Base-by-base conservation (phyloP, 2,113 vertebrate species). In the Clarias macrocephalus region DNA sequence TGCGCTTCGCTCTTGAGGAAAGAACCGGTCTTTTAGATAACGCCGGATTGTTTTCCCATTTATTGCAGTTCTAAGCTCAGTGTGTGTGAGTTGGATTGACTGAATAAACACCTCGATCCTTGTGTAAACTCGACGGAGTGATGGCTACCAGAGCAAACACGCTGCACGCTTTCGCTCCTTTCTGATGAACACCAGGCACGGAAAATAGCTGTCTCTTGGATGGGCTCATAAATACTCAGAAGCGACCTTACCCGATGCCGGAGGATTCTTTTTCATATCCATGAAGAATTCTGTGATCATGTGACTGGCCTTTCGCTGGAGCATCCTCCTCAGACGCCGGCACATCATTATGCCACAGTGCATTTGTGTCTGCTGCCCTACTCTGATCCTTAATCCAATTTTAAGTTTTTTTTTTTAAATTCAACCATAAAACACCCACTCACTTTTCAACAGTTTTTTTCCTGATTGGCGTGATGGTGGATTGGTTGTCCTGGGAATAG, bases 91-190 rank as follows among this genome's bases (percentile, higher is more conserved):
- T 57, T 30, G 77, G 77, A 86, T 72, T 72, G 77, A 81, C 85
- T 81, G 85, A 81, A 86, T 60, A 86, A 86, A 86, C 85, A 81
- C 21, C 63, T 80, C 76, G 2, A 60, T 86, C 25, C 77, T 30
- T 86, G 65, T 86, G 77, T 86, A 86, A 86, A 82, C 85, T 72
- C 54, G 13, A 19, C 11, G 6, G 65, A 59, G 52, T 81, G 85
- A 86, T 19, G 79, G 25, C 54, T 59, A 81, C 52, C 85, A 86
- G 85, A 72, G 25, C 65, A 81, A 86, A 81, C 85, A 82, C 54
- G 8, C 77, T 4, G 37, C 28, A 13, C 10, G 33, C 85, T 70
- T 80, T 66, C 84, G 10, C 19, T n/a, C 42, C 8, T 13, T 28
- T 16, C 77, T 81, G 77, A 86, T 42, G 63, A 65, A 60, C 77